Evolutionary conservation across 2,888 invertebrate species (phyloP).

Genomic region (Barypeithes pellucidus): DNA sequence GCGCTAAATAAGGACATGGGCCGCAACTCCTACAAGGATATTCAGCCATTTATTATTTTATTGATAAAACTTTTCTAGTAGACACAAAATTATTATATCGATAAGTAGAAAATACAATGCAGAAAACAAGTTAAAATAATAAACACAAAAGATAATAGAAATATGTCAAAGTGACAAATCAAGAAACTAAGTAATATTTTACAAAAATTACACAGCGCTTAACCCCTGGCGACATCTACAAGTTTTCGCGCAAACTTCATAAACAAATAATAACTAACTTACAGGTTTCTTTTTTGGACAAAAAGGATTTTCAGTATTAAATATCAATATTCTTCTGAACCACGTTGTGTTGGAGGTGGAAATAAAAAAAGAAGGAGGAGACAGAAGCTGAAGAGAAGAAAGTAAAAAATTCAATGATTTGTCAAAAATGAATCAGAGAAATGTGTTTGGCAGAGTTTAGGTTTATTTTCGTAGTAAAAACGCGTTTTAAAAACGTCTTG

Average conservation of each 20-base stretch:
- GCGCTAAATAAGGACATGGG: slow-evolving; percentile 62
- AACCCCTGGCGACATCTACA: neutral
- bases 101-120: neutral
- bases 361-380: neutral
- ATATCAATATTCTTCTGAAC: neutral
- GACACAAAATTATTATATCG: slow-evolving; percentile 14
- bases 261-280: neutral
- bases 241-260: neutral
- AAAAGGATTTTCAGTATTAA: neutral
- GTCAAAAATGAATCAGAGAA: slow-evolving; percentile 35
- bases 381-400: neutral
- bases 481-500: slow-evolving; percentile 22
- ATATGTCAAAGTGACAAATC: neutral
- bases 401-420: slow-evolving; percentile 25
- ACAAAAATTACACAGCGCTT: neutral
- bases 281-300: no score
- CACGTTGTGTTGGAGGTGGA: slow-evolving; percentile 24
- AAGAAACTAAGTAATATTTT: neutral
- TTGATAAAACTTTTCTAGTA: slow-evolving; percentile 39
- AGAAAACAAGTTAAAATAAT: neutral
- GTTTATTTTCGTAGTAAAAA: slow-evolving; percentile 30
- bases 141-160: neutral
- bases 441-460: slow-evolving; percentile 32
- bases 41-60: slow-evolving; percentile 62
- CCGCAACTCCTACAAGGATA: slow-evolving; percentile 63